Percentiles rank a stretch among this genome's conserved stretches.
Evolutionary conservation across 2,113 vertebrate species (phyloP).

Genomic region (Capreolus pygargus): DNA sequence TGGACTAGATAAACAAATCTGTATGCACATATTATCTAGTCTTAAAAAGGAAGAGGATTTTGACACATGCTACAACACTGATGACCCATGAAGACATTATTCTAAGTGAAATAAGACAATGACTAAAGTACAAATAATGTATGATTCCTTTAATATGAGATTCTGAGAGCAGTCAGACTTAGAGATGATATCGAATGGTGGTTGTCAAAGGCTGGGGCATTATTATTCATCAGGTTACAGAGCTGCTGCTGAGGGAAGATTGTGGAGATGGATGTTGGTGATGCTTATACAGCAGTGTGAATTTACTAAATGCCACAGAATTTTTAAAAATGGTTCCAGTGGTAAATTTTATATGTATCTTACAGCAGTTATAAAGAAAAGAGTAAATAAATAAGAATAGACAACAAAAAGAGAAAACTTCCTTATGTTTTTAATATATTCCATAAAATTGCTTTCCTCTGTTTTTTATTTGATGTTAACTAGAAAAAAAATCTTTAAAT

Average conservation of each 20-base stretch:
- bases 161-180: background rate
- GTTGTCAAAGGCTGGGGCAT: background rate
- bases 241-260: background rate
- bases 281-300: background rate
- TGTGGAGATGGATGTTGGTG: background rate
- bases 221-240: background rate
- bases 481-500: background rate
- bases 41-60: background rate
- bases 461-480: background rate
- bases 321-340: background rate
- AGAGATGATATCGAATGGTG: background rate
- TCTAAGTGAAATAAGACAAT: background rate
- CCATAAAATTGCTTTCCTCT: background rate
- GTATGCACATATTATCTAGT: background rate
- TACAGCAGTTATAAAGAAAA: background rate
- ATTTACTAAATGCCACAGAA: background rate
- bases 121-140: background rate
- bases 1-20: background rate
- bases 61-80: background rate
- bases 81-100: background rate
- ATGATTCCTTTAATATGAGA: background rate
- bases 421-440: background rate
- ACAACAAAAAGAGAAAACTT: background rate
- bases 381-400: background rate
- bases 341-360: background rate